Percentiles rank a stretch among this genome's conserved stretches.
phyloP scores from a whole-genome alignment of 2,888 invertebrate species.

The Chloroclystis v-ata region DNA sequence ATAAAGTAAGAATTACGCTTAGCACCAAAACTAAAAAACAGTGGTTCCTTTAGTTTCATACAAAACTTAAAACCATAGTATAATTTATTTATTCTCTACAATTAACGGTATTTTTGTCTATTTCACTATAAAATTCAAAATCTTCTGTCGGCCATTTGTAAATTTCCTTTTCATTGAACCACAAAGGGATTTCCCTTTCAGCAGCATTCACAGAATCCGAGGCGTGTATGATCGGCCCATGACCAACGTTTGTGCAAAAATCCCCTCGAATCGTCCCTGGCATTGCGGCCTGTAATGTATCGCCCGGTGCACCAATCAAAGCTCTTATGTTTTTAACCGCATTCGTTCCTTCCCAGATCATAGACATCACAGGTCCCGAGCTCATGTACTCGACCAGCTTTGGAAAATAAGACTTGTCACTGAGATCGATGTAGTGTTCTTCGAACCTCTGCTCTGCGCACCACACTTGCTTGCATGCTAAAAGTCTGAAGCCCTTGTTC shows the following conservation, averaged over 20 bases:
- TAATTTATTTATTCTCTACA: too few relatives aligned
- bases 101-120: too few relatives aligned
- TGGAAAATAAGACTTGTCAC: neutral
- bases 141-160: slow-evolving; percentile 5
- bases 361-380: neutral
- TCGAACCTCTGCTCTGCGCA: neutral
- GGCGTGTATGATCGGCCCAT: neutral
- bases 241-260: neutral
- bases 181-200: neutral
- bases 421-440: neutral
- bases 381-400: neutral
- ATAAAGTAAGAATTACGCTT: too few relatives aligned
- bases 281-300: neutral
- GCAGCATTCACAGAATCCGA: neutral
- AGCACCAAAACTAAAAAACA: too few relatives aligned
- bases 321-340: neutral
- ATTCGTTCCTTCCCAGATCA: neutral
- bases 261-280: neutral
- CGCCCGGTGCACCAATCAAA: neutral
- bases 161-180: slow-evolving; percentile 1
- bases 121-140: too few relatives aligned
- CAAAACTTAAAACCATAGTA: too few relatives aligned
- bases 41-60: too few relatives aligned
- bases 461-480: neutral
- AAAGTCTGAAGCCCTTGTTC: neutral